Evolutionary conservation across 2,113 vertebrate species (phyloP), one percentile per base, ranked within the genome.

Genomic region (Microtus richardsoni): DNA sequence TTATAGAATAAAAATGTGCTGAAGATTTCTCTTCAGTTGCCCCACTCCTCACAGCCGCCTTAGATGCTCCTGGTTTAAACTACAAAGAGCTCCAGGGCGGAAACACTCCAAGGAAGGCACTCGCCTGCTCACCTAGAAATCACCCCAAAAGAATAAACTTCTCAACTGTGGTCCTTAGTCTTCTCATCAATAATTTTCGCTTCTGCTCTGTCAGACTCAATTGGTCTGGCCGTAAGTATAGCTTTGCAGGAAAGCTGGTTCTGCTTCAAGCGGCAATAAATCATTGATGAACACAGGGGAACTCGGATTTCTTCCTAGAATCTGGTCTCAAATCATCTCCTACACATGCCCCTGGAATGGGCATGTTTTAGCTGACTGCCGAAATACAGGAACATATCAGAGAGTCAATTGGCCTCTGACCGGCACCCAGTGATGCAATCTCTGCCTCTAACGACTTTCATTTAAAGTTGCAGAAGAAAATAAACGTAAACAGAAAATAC

Each of bases 151-250:
- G 88, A 93, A 93, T 84, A 89, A 92, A 95, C 93, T 96, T 93
- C 90, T 96, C 88, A 92, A 86, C 92, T 73, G 82, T 80, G 41
- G n/a, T 39, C 58, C 75, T 86, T 16, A 41, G 49, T 79, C 28
- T 87, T 94, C 91, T 91, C 85, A 96, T 93, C 94, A 97, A 87
- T 94, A 95, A 96, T 96, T 94, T 97, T 88, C 95, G 80, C 58
- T 94, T 97, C 73, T 89, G 78, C 85, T 74, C 88, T 95, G 95
- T 93, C 97, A 96, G 95, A 93, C 88, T 96, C 94, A 91, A 92
- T 96, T 86, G 94, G 90, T 47, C 78, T 94, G 78, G 33, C 85
- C 95, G 36, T 95, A 95, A 95, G 94, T 74, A 91, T 74, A 96
- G 88, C 85, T 98, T 96, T 88, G 71, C 60, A 93, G 78, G 77